These are phyloP conservation scores for Sanderia malayensis DNA, from an alignment of 30 jellyfish, hydroid and myxozoan species.

Conservation along the genomic window DNA sequence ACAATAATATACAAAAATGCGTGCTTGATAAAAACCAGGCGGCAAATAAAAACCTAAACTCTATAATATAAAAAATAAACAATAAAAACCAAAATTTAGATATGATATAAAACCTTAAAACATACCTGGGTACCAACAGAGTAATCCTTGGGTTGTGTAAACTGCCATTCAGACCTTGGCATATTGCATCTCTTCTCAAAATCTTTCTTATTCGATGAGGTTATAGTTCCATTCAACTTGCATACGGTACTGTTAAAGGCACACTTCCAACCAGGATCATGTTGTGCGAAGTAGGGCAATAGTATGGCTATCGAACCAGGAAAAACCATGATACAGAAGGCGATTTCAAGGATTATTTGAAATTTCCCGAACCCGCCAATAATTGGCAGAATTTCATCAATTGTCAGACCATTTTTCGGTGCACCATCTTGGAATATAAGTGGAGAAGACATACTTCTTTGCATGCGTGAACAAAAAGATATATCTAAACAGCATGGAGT, in stretches of 20 bases:
- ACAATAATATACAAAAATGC: too few species aligned
- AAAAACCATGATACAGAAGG: conserved; percentile 51
- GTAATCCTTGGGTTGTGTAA: conserved; percentile 50
- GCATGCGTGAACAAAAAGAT: too few species aligned
- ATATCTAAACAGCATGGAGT: too few species aligned
- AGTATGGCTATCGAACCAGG: conserved; percentile 74
- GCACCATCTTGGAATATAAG: too few species aligned
- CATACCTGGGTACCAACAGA: conserved; percentile 71
- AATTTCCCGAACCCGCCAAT: conserved; percentile 84
- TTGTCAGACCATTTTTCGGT: neutral
- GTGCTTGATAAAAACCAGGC: too few species aligned
- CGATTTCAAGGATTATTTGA: conserved; percentile 58
- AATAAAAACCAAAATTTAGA: too few species aligned
- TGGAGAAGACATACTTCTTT: neutral
- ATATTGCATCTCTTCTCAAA: conserved; percentile 45
- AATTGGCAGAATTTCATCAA: conserved; percentile 69
- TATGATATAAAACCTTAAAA: too few species aligned
- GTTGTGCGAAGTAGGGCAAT: conserved; percentile 78
- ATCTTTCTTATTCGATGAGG: neutral
- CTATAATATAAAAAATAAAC: too few species aligned
- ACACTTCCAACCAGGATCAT: conserved; percentile 91
- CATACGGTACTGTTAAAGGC: conserved; percentile 73
- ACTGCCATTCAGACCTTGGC: conserved; percentile 66
- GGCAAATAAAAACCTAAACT: too few species aligned
- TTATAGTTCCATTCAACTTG: conserved; percentile 46